Conservation (phyloP, 2,888 invertebrate species). For the Rotaria sp. region DNA sequence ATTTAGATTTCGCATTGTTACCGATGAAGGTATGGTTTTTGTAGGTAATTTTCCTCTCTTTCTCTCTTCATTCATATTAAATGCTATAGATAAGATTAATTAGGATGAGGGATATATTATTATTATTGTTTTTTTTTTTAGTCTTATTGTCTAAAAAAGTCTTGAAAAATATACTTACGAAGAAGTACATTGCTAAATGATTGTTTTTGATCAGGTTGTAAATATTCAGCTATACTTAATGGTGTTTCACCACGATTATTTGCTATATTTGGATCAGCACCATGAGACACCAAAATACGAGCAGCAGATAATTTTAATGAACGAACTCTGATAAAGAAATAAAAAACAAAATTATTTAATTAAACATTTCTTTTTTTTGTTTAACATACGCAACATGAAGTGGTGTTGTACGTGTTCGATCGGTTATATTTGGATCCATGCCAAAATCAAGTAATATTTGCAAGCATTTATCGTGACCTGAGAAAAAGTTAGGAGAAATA, state of each 20-base stretch:
- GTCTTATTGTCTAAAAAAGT: background rate
- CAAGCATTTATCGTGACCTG: background rate
- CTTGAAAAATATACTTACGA: background rate
- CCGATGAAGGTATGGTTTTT: background rate
- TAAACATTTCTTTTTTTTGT: background rate
- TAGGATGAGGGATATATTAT: background rate
- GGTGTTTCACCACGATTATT: constrained; percentile 27
- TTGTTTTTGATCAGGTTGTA: background rate
- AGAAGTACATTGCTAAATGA: background rate
- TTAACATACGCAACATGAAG: constrained; percentile 7
- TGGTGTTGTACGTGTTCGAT: background rate
- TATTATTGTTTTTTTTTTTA: background rate
- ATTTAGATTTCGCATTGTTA: background rate
- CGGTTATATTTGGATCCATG: background rate
- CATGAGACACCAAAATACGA: background rate
- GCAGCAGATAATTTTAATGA: background rate
- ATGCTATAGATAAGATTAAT: background rate
- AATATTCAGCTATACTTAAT: background rate
- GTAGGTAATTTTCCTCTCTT: background rate
- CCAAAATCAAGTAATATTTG: background rate
- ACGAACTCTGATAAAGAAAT: background rate
- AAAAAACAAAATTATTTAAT: too few species aligned
- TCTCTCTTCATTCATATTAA: background rate
- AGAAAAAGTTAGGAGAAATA: background rate
- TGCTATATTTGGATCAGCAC: background rate